These are phyloP conservation scores for Leptobrachium leishanense DNA, from an alignment of 2,113 vertebrate species.

Conservation along the genomic window DNA sequence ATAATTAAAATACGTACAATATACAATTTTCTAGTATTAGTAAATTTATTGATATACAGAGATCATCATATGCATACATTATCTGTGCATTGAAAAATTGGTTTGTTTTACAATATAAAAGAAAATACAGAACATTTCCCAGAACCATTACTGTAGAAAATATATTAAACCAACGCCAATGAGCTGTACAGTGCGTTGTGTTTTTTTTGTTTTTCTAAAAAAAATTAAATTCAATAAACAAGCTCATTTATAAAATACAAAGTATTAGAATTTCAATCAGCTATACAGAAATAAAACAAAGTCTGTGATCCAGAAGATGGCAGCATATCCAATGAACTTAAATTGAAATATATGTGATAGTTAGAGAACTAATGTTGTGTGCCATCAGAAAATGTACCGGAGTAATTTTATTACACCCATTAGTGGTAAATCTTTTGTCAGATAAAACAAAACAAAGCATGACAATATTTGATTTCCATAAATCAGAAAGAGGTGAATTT, in stretches of 20 bases:
- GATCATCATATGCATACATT: too few relatives aligned
- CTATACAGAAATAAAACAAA: neutral
- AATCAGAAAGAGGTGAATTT: too few relatives aligned
- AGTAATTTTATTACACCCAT: neutral
- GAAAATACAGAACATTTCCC: too few relatives aligned
- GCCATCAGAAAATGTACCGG: neutral
- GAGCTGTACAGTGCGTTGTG: neutral
- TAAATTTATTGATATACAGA: too few relatives aligned
- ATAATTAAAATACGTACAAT: too few relatives aligned
- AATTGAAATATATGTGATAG: neutral
- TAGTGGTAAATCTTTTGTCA: neutral
- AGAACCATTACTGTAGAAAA: neutral
- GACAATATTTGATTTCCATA: too few relatives aligned
- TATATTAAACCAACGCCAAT: slow-evolving; percentile 1
- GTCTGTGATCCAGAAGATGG: slow-evolving; percentile 20
- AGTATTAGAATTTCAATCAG: neutral
- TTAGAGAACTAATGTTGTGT: neutral
- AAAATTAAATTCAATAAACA: neutral
- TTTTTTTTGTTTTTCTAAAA: neutral
- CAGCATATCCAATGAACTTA: slow-evolving; percentile 18
- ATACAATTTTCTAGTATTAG: too few relatives aligned
- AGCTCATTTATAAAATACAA: neutral
- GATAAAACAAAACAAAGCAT: too few relatives aligned
- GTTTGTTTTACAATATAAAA: too few relatives aligned
- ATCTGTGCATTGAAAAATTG: too few relatives aligned